Conservation (phyloP, 2,113 vertebrate species). For the Ivindomyrus marchei region DNA sequence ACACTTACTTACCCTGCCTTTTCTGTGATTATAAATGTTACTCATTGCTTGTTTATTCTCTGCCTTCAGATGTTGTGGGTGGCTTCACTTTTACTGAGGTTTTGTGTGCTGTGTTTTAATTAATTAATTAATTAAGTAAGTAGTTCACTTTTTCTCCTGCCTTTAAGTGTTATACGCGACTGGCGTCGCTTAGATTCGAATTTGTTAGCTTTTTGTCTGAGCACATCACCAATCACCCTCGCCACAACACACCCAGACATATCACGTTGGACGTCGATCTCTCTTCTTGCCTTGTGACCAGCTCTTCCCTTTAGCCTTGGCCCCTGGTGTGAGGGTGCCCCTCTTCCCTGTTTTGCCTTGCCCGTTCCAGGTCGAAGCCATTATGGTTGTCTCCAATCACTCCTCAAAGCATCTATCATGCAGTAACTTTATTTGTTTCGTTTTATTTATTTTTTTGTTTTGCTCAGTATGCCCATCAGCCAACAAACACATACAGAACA, state of each 20-base stretch:
- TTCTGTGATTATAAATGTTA: not conserved
- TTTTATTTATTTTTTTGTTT: slow-evolving; percentile 15
- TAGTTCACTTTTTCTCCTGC: not conserved
- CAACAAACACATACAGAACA: slow-evolving; percentile 60
- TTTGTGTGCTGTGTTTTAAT: not conserved
- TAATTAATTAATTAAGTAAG: not conserved
- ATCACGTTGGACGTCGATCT: not conserved
- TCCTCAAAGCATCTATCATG: slow-evolving; percentile 11
- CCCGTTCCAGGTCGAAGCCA: slow-evolving; percentile 23
- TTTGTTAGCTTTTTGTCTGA: not conserved
- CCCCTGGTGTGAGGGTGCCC: not conserved
- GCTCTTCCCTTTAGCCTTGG: not conserved
- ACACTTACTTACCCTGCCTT: not conserved
- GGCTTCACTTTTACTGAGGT: not conserved
- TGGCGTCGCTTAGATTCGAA: not conserved
- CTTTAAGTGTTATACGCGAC: not conserved
- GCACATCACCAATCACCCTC: not conserved
- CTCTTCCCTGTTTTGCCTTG: not conserved
- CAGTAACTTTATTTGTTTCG: slow-evolving; percentile 4
- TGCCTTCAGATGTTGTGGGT: not conserved
- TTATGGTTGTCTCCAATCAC: slow-evolving; percentile 33
- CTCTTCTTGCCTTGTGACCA: not conserved
- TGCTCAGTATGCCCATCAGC: slow-evolving; percentile 41
- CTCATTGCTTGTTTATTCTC: not conserved
- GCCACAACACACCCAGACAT: not conserved